Evolutionary conservation across 2,797 vertebrate genomes (phyloP).

Genomic region (Onychomys torridus): DNA sequence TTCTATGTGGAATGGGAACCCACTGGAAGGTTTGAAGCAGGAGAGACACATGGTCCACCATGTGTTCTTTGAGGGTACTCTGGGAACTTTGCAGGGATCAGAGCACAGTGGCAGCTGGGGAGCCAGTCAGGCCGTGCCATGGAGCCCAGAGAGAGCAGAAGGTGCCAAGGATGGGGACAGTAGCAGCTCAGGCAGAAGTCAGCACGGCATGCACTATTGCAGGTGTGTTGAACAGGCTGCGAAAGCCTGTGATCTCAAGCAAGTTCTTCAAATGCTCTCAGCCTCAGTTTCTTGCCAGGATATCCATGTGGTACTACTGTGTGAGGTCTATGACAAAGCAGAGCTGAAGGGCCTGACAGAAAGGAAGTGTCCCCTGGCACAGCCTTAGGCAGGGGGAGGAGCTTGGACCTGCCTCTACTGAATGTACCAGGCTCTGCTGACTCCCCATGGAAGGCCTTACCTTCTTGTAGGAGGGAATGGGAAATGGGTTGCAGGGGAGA

Average conservation of each 20-base stretch:
- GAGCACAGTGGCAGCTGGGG: neutral
- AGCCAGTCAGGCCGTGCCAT: neutral
- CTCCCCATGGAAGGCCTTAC: too few relatives aligned
- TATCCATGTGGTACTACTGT: neutral
- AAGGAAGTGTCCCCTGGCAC: too few relatives aligned
- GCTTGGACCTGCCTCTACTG: too few relatives aligned
- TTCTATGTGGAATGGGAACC: neutral
- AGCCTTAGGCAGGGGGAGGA: neutral
- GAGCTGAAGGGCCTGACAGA: neutral
- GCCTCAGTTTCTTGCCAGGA: neutral
- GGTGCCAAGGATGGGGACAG: too few relatives aligned
- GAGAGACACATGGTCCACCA: rapidly evolving
- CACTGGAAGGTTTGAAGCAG: neutral
- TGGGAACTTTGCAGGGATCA: neutral
- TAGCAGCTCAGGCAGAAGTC: neutral
- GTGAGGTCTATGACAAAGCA: neutral
- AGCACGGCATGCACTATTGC: neutral
- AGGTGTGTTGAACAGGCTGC: neutral
- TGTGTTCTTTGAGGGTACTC: neutral
- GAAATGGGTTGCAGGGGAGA: too few relatives aligned
- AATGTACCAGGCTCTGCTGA: too few relatives aligned
- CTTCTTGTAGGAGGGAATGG: too few relatives aligned
- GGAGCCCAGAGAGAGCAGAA: neutral
- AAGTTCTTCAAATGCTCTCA: neutral
- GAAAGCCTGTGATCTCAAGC: neutral